These are phyloP conservation scores for Hemichromis elongatus DNA, from an alignment of 2,113 vertebrate genomes.

Conservation along the genomic window DNA sequence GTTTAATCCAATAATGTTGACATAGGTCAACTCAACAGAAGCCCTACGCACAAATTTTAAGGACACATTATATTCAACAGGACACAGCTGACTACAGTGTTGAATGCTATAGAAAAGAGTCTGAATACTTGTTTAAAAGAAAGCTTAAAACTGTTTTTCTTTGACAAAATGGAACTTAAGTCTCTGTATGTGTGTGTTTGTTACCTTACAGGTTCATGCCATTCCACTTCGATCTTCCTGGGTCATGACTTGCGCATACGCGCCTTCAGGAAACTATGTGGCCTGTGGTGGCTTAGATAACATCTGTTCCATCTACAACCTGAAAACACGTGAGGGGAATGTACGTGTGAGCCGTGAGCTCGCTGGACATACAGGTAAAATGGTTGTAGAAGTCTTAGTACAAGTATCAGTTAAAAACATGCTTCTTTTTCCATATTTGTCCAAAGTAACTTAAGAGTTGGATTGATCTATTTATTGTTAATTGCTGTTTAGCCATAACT, in stretches of 20 bases:
- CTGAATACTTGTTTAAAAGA: neutral
- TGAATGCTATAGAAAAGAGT: neutral
- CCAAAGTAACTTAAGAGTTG: neutral
- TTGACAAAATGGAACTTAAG: neutral
- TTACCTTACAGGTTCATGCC: slow-evolving; percentile 84
- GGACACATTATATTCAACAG: neutral
- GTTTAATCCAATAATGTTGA: neutral
- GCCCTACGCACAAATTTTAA: neutral
- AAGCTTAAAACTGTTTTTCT: neutral
- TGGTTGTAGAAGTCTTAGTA: neutral
- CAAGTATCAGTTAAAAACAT: neutral
- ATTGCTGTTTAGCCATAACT: neutral
- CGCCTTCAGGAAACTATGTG: slow-evolving; percentile 98
- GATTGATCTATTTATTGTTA: neutral
- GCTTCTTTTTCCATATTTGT: neutral
- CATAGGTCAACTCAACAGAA: neutral
- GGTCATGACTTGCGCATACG: slow-evolving; percentile 99
- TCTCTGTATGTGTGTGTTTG: neutral
- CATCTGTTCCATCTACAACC: slow-evolving; percentile 99
- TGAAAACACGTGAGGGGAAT: slow-evolving; percentile 99
- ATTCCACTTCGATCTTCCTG: slow-evolving; percentile 98
- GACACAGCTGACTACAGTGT: neutral
- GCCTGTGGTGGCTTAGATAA: slow-evolving; percentile 98
- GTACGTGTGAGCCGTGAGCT: slow-evolving; percentile 97
- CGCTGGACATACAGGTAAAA: slow-evolving; percentile 93